These are phyloP conservation scores for Selenia dentaria DNA, from an alignment of 2,888 invertebrate species.

Conservation along the genomic window DNA sequence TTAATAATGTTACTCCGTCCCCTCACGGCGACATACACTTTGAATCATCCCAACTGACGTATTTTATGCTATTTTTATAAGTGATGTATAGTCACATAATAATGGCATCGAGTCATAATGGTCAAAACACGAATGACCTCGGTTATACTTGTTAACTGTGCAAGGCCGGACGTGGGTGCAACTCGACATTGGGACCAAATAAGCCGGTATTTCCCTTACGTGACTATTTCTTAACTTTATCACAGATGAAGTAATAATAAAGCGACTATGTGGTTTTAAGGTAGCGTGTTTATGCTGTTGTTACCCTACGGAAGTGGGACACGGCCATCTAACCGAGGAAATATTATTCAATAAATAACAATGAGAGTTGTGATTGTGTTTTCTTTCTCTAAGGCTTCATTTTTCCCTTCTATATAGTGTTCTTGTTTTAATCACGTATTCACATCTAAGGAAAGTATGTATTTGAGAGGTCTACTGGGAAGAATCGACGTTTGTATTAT, in stretches of 20 bases:
- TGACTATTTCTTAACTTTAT: constrained; percentile 3
- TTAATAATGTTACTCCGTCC: too few relatives aligned
- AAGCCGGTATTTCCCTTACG: constrained; percentile 20
- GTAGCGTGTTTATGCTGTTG: constrained; percentile 1
- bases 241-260: neutral
- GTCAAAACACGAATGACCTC: constrained; percentile 17
- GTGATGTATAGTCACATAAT: too few relatives aligned
- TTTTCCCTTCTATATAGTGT: too few relatives aligned
- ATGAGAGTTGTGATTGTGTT: neutral
- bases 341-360: neutral
- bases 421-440: too few relatives aligned
- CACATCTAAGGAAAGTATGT: too few relatives aligned
- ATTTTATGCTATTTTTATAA: too few relatives aligned
- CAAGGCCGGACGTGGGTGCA: constrained; percentile 23
- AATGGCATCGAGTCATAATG: neutral
- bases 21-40: too few relatives aligned
- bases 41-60: too few relatives aligned
- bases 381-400: neutral
- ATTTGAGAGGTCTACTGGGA: too few relatives aligned
- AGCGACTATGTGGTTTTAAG: constrained; percentile 9
- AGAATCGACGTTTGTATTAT: too few relatives aligned
- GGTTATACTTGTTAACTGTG: neutral
- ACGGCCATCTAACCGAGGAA: neutral
- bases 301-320: constrained; percentile 6
- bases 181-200: constrained; percentile 14